These are phyloP conservation scores for Spinibarbus caldwelli DNA, from an alignment of 2,797 vertebrate species.

Conservation along the genomic window DNA sequence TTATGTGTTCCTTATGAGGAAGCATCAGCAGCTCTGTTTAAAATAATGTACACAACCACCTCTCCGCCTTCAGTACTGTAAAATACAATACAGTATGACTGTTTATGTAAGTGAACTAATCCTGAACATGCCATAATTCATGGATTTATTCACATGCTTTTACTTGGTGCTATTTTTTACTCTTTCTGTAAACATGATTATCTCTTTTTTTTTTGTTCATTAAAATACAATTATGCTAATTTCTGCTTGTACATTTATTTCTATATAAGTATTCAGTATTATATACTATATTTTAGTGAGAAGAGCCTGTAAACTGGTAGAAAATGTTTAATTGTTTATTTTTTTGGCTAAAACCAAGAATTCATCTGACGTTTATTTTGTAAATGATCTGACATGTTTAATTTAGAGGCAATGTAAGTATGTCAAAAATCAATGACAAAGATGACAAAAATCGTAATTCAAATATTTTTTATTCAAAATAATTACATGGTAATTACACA, in stretches of 20 bases:
- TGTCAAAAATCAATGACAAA: not conserved
- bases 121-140: slow-evolving; percentile 28
- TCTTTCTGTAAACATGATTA: slow-evolving; percentile 48
- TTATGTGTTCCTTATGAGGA: slow-evolving; percentile 4
- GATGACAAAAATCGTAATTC: too few species aligned
- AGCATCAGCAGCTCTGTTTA: slow-evolving; percentile 16
- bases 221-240: slow-evolving; percentile 54
- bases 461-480: not conserved
- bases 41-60: slow-evolving; percentile 12
- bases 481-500: not conserved
- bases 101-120: slow-evolving; percentile 33
- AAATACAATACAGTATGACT: slow-evolving; percentile 21
- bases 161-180: slow-evolving; percentile 55
- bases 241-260: not conserved
- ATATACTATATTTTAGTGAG: not conserved
- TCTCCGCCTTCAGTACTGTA: slow-evolving; percentile 50
- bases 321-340: not conserved
- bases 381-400: not conserved
- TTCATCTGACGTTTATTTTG: not conserved
- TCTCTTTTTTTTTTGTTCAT: slow-evolving; percentile 46
- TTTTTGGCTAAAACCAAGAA: not conserved
- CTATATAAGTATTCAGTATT: not conserved
- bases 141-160: slow-evolving; percentile 47
- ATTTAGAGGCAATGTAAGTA: not conserved
- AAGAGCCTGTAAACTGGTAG: not conserved